These are phyloP conservation scores for Dolichopus griseipennis DNA, from an alignment of 2,888 invertebrate genomes.

Conservation along the genomic window DNA sequence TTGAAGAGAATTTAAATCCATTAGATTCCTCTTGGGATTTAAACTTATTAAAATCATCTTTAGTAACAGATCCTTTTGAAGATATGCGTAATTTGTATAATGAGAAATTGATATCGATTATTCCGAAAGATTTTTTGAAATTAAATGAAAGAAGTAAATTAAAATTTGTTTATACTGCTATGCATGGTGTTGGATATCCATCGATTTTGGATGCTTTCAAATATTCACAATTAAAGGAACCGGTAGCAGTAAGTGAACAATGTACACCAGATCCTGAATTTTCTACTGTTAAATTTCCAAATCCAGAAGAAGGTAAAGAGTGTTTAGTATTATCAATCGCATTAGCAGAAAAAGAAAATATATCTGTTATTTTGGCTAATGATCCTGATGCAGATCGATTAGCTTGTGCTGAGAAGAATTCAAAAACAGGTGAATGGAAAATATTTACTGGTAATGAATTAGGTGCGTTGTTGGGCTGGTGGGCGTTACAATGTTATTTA, in stretches of 20 bases:
- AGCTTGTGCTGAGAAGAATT: conserved; percentile 79
- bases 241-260: conserved; percentile 51
- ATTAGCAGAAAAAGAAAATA: conserved; percentile 63
- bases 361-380: conserved; percentile 80
- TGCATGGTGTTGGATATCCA: conserved; percentile 93
- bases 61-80: conserved; percentile 60
- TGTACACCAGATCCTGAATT: conserved; percentile 91
- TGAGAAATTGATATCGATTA: conserved; percentile 47
- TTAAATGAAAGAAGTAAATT: conserved; percentile 49
- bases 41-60: conserved; percentile 46
- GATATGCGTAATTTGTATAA: conserved; percentile 63
- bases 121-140: conserved; percentile 48
- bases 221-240: conserved; percentile 56
- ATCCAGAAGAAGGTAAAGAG: conserved; percentile 91
- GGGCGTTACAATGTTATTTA: conserved; percentile 61
- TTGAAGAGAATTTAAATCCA: conserved; percentile 68
- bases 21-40: conserved; percentile 70
- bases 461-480: conserved; percentile 91
- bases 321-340: conserved; percentile 66
- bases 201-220: conserved; percentile 69
- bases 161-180: conserved; percentile 82
- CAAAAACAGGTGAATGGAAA: conserved; percentile 61
- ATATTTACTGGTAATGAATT: conserved; percentile 93
- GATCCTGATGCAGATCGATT: conserved; percentile 98
- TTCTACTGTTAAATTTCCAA: conserved; percentile 93